Evolutionary conservation across 2,113 vertebrate species (phyloP), one percentile per base, ranked within the genome.

Genomic region (Mohoua ochrocephala): DNA sequence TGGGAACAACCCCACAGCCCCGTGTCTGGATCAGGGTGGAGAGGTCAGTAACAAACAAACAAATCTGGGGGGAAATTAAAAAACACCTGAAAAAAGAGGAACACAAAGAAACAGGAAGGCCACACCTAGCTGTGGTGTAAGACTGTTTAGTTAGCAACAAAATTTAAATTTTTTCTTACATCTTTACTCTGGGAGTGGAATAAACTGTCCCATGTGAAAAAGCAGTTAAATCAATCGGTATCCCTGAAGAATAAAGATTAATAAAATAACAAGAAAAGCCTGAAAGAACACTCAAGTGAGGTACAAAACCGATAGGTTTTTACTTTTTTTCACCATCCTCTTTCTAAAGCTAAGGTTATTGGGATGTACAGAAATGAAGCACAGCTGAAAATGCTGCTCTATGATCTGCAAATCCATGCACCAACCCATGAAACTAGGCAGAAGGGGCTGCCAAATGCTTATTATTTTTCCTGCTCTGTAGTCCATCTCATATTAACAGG

Each of bases 221-320:
- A 3, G 44, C 17, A 53, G n/a, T 49, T 57, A 31, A 53, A 57
- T 30, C 2, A 63, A 17, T 21, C 27, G 6, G 15, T 33, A 35
- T 33, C 23, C 27, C 18, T 68, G 39, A 79, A 59, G 74, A 53
- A 14, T 15, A 77, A 60, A 52, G 16, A 9, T 10, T 12, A 64
- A 69, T 16, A 45, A 65, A 80, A 13, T 2, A 59, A 39, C n/a
- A 70, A 49, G 13, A 44, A 41, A 49, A 61, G 15, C 39, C 37
- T 57, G 73, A 64, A 76, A 56, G 54, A 70, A 28, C 20, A 21
- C n/a, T 67, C 22, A 56, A 35, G 10, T 52, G 45, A 53, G 4
- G 30, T 50, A 59, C 2, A 9, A 33, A 84, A 49, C 7, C 0
- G 0, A 7, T 12, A 42, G 6, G 7, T 16, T 59, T 37, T 57